Evolutionary conservation across 2,888 invertebrate genomes (phyloP).

Genomic region (Maniola hyperantus): DNA sequence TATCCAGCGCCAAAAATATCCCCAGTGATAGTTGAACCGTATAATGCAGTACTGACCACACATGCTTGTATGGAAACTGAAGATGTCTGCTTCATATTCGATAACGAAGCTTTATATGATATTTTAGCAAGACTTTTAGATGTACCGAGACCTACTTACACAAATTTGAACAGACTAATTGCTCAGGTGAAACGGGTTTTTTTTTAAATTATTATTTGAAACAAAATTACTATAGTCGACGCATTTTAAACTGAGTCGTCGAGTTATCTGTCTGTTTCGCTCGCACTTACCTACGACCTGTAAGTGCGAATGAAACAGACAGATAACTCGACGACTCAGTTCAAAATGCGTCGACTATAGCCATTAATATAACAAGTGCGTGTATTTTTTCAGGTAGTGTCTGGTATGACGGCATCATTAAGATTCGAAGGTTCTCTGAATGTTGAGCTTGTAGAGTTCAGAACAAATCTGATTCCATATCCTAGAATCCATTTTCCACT

Average conservation of each 20-base stretch:
- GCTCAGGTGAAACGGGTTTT: constrained; percentile 80
- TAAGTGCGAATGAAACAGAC: too few relatives aligned
- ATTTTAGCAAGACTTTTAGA: constrained; percentile 89
- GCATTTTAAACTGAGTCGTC: too few relatives aligned
- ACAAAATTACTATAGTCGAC: too few relatives aligned
- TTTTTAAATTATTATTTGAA: neutral
- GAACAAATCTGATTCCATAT: constrained; percentile 92
- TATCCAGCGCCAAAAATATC: constrained; percentile 94
- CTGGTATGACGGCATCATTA: constrained; percentile 87
- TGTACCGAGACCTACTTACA: constrained; percentile 91
- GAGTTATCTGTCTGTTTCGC: too few relatives aligned
- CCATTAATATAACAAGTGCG: neutral
- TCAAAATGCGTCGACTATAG: too few relatives aligned
- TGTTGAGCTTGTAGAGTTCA: constrained; percentile 88
- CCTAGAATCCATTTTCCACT: constrained; percentile 94
- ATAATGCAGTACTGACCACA: constrained; percentile 87
- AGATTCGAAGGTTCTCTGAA: constrained; percentile 86
- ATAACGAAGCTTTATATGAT: constrained; percentile 89
- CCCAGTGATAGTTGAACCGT: constrained; percentile 89
- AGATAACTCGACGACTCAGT: too few relatives aligned
- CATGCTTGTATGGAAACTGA: constrained; percentile 87
- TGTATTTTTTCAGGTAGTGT: constrained; percentile 79
- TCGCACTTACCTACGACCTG: too few relatives aligned
- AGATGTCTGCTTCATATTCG: constrained; percentile 88
- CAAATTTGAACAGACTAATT: constrained; percentile 91